These are phyloP conservation scores for Parus major DNA, from an alignment of 2,113 vertebrate genomes.

Conservation along the genomic window DNA sequence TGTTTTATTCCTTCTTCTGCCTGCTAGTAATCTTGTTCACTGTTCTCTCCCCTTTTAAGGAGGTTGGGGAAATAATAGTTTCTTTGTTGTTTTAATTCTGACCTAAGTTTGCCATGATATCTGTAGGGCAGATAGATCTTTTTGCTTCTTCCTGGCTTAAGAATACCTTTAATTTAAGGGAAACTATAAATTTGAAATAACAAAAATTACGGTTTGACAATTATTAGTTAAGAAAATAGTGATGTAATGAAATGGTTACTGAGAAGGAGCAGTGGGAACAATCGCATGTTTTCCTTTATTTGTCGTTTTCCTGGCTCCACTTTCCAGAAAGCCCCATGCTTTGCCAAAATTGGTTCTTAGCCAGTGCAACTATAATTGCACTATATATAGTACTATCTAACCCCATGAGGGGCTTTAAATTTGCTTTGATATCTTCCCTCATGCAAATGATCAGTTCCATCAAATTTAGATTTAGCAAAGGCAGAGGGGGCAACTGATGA, in stretches of 20 bases:
- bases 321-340: background rate
- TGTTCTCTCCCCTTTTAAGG: constrained; percentile 1
- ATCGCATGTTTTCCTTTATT: background rate
- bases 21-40: background rate
- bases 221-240: constrained; percentile 26
- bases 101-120: background rate
- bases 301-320: background rate
- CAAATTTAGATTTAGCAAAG: background rate
- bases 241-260: constrained; percentile 11
- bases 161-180: constrained; percentile 34
- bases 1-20: background rate
- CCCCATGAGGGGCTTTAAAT: background rate
- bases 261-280: background rate
- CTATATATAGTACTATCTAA: no score
- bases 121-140: background rate
- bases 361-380: background rate
- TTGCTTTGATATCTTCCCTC: background rate
- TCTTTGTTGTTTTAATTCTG: constrained; percentile 6
- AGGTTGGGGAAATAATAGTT: background rate
- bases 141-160: constrained; percentile 17
- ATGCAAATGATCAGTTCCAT: background rate
- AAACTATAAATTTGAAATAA: constrained; percentile 10
- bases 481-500: rapidly evolving
- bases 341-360: background rate
- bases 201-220: constrained; percentile 16